Evolutionary conservation across 2,888 invertebrate species (phyloP), one percentile per base, ranked within the genome.

Genomic region (Dinocampus coccinellae): DNA sequence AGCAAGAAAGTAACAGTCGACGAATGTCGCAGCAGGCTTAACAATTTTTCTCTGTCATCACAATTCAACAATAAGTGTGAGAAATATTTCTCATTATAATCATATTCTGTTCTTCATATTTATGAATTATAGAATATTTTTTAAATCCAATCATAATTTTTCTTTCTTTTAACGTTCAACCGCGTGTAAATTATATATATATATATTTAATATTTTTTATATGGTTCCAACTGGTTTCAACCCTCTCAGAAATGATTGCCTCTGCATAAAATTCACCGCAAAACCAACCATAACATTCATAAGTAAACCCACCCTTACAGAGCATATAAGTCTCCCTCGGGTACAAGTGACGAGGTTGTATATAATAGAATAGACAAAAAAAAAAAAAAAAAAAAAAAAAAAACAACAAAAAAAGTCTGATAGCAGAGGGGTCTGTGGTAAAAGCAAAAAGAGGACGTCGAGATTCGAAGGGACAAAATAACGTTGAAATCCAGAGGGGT

Each of bases 21-120:
- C 81, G 80, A 83, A 84, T 82, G 78, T 74, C 84, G 53, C 85
- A 85, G 84, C 84, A 75, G 85, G 85, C 80, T 79, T 77, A 73
- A 81, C 73, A 73, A 71, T 58, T 69, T 29, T 72, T 63, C 70
- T 66, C 64, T 36, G 79, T 80, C 78, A 80, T 81, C 73, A 78
- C 80, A 73, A 55, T 73, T 69, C 69, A 73, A 75, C 75, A 71
- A 76, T 68, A 77, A 80, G 79, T 83, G 81, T 80, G 81, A 81
- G 80, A 81, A 81, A 78, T 76, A 77, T 73, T 67, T 34, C 16
- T 47, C 63, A 52, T 64, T 52, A 64, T 20, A 3, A 11, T 29
- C 24, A 3, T 26, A 55, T 29, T 29, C 29, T 29, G 7, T 4
- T 7, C 3, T 4, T 29, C 29, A 3, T 29, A 29, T 29, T 29